Evolutionary conservation across 2,888 invertebrate genomes (phyloP), one percentile per base, ranked within the genome.

Genomic region (Strigamia crassipes): DNA sequence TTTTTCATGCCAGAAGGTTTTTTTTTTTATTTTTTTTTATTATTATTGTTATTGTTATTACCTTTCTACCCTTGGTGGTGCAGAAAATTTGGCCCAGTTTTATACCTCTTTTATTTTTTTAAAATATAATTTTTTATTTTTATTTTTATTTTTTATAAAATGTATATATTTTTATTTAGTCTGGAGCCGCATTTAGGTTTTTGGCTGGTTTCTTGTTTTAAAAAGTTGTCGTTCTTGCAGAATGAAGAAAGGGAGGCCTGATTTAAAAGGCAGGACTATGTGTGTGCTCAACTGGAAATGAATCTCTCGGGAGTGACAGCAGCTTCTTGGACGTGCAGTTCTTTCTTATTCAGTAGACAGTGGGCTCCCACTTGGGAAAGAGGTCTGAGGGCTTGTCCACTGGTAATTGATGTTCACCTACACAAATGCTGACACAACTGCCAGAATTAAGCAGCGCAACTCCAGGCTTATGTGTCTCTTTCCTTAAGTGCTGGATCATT

Each of bases 261-360:
- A 66, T 66, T 66, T 66, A 66, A 66, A 66, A 66, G 61, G 61
- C 61, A 66, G 61, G 61, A 66, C 61, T 66, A 12, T 18, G 61
- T 66, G 61, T 66, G 61, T 66, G 61, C 61, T 66, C 61, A 66
- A 66, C 61, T 66, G 61, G 61, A 66, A 66, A 66, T 66, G 61
- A 66, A 66, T 66, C 61, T 66, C 61, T 66, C 61, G 61, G 61
- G 61, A 66, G 61, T 66, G 61, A 66, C 61, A 66, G 61, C 61
- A 66, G 61, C 61, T 66, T 66, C 61, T 66, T 66, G 61, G 61
- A 66, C 61, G 61, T 66, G 61, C 61, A 66, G 21, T 66, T 23
- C 61, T 66, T 66, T 66, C 61, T 66, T 66, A 66, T 66, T 66
- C 61, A 66, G 61, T 66, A 66, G 61, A 18, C 61, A 66, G 61